phyloP scores from a whole-genome alignment of 2,888 invertebrate species.

The Azorinus chamasolen region DNA sequence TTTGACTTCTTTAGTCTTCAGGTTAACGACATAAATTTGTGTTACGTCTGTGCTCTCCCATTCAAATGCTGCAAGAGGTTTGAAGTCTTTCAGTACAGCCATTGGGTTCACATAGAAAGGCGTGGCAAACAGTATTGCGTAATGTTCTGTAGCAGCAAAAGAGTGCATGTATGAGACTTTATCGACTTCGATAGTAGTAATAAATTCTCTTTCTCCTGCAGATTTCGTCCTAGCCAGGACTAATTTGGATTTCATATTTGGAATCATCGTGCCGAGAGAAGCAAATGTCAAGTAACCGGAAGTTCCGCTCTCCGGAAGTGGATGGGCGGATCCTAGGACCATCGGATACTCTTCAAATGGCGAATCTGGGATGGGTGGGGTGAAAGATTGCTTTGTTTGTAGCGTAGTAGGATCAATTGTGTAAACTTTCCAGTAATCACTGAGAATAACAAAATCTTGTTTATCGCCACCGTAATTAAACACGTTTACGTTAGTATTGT shows the following conservation, averaged over 20 bases:
- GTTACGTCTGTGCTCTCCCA: slow-evolving; percentile 70
- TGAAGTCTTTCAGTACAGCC: slow-evolving; percentile 67
- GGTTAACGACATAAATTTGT: slow-evolving; percentile 70
- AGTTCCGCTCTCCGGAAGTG: slow-evolving; percentile 77
- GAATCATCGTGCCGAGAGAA: slow-evolving; percentile 69
- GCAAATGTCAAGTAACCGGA: slow-evolving; percentile 71
- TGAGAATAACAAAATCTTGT: slow-evolving; percentile 56
- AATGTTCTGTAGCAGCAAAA: slow-evolving; percentile 75
- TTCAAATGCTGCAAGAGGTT: slow-evolving; percentile 72
- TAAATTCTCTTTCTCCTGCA: slow-evolving; percentile 65
- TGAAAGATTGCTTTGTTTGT: slow-evolving; percentile 22
- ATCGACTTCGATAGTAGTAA: slow-evolving; percentile 74
- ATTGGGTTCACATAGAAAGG: slow-evolving; percentile 75
- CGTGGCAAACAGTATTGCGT: slow-evolving; percentile 76
- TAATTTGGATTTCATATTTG: slow-evolving; percentile 61
- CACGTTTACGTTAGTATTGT: slow-evolving; percentile 74
- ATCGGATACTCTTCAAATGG: slow-evolving; percentile 52
- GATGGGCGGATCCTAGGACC: slow-evolving; percentile 78
- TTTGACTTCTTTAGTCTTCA: slow-evolving; percentile 68
- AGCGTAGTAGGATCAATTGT: slow-evolving; percentile 40
- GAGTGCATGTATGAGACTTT: slow-evolving; percentile 82
- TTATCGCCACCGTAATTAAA: slow-evolving; percentile 36
- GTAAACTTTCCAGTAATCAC: slow-evolving; percentile 73
- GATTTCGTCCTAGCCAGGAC: slow-evolving; percentile 73
- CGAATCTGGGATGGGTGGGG: slow-evolving; percentile 27